Percentiles rank a stretch among this genome's conserved stretches.
phyloP scores from a whole-genome alignment of 2,888 invertebrate genomes.

The Gasteruption jaculator region DNA sequence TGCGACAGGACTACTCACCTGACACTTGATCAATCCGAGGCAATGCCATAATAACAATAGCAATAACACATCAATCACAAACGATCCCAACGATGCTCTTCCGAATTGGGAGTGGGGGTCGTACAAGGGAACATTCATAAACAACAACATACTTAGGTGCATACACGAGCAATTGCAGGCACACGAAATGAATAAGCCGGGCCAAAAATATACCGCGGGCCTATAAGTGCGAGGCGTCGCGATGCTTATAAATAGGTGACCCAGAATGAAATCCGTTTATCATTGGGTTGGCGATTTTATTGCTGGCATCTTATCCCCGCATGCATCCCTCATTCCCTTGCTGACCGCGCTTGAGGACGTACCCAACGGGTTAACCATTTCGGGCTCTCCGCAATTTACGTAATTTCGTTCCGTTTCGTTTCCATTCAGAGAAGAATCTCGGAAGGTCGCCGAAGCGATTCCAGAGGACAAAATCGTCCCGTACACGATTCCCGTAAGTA shows the following conservation, averaged over 20 bases:
- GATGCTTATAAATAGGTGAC: constrained; percentile 42
- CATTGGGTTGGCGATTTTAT: constrained; percentile 37
- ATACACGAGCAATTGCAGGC: no score
- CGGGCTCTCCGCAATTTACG: not conserved
- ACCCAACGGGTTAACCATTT: no score
- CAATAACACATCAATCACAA: no score
- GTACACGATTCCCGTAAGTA: constrained; percentile 48
- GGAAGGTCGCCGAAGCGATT: constrained; percentile 39
- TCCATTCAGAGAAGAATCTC: constrained; percentile 38
- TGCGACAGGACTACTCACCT: no score
- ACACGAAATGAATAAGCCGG: no score
- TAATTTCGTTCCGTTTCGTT: constrained; percentile 16
- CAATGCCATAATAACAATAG: no score
- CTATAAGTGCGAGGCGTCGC: constrained; percentile 30
- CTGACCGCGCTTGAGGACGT: constrained; percentile 23
- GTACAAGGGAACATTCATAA: no score
- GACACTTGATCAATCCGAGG: no score
- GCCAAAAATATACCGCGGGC: constrained; percentile 30
- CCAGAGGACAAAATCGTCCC: constrained; percentile 44
- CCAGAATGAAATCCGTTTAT: constrained; percentile 39
- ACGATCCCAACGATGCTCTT: no score
- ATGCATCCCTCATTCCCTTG: constrained; percentile 25
- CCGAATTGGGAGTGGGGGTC: no score
- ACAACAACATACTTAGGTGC: no score
- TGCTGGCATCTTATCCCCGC: constrained; percentile 28